phyloP scores from a whole-genome alignment of 1,140 invertebrate genomes.

The Holcopasites calliopsidis region DNA sequence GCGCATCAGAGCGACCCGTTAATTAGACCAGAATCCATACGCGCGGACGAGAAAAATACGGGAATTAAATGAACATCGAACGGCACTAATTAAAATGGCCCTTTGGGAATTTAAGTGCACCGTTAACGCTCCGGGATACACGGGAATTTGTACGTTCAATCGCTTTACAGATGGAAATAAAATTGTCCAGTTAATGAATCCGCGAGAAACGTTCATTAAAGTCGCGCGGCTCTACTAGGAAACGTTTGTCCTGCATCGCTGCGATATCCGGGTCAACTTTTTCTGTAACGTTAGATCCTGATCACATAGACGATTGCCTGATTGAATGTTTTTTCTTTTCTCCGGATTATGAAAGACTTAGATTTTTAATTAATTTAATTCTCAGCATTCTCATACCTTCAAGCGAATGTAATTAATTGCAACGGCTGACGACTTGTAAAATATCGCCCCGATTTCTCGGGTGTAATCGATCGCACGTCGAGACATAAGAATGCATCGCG shows the following conservation, averaged over 20 bases:
- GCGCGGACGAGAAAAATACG: constrained; percentile 3
- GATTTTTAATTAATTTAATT: too few species aligned
- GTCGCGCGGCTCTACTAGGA: background rate
- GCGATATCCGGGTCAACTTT: background rate
- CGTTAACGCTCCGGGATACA: background rate
- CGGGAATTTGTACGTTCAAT: constrained; percentile 16
- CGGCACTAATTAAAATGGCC: constrained; percentile 31
- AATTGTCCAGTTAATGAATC: constrained; percentile 19
- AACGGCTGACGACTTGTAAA: background rate
- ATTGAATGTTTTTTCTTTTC: too few species aligned
- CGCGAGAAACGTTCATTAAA: background rate
- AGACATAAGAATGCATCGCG: constrained; percentile 54
- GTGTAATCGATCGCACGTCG: constrained; percentile 43
- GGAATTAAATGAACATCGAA: constrained; percentile 33
- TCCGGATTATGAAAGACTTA: too few species aligned
- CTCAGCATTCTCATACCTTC: too few species aligned
- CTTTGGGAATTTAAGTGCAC: constrained; percentile 14
- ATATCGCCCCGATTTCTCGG: constrained; percentile 16
- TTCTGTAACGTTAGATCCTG: background rate
- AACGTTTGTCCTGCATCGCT: background rate
- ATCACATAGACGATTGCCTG: background rate
- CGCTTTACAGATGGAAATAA: constrained; percentile 3
- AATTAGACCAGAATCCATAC: constrained; percentile 44
- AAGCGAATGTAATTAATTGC: background rate
- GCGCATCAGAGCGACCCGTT: constrained; percentile 43